Base-by-base conservation (phyloP, 2,888 invertebrate species). In the Harpagoxenus sublaevis region DNA sequence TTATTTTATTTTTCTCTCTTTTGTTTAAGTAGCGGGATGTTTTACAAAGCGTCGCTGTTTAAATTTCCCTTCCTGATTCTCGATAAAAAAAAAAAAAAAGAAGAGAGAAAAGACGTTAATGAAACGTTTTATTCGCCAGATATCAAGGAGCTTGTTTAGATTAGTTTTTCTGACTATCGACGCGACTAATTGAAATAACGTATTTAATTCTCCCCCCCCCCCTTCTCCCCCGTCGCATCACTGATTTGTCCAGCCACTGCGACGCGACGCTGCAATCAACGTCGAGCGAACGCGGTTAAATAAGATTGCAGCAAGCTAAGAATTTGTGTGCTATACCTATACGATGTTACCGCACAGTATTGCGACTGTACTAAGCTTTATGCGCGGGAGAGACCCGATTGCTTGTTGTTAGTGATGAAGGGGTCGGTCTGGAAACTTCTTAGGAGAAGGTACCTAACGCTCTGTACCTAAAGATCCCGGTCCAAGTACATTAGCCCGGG, bases 401-500 rank as follows among this genome's bases (percentile, higher is more conserved):
- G 79, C 79, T 60, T 9, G 79, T 79, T 79, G 60, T 79, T 79
- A 39, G 75, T 39, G 79, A 79, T 39, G 79, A 79, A 79, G 60
- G 48, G 60, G 60, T 79, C 79, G 79, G 75, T 74, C 79, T 39
- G 79, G 79, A 79, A 79, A 79, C 75, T 79, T 79, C 79, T 79
- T 79, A 74, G 75, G 75, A 12, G 74, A 31, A 35, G 75, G 35
- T 48, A 74, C 57, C 79, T 60, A 39, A 60, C 75, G 60, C 60
- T 28, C 75, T 48, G 35, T 9, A 74, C 75, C 66, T 60, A 79
- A 79, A 60, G 79, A 79, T 79, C 79, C 60, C 45, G 35, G 79
- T 79, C 79, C 79, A 73, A 79, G 79, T 74, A 60, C 79, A 79
- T 79, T 79, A 79, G 74, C 60, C 57, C 39, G 42, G 60, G 35